Conservation (phyloP, 2,797 vertebrate species). For the Crax fasciolata region DNA sequence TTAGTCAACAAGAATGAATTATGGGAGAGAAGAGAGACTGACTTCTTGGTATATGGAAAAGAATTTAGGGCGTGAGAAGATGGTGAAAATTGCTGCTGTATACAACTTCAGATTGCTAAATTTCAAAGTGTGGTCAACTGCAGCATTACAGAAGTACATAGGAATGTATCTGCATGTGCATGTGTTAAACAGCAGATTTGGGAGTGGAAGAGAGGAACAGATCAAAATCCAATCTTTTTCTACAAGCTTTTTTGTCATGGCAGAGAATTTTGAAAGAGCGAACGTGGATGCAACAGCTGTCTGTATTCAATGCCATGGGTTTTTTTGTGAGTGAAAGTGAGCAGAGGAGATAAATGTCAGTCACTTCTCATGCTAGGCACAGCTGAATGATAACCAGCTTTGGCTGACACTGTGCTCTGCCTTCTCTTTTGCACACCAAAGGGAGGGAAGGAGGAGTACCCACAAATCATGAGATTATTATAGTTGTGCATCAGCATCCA, state of each 20-base stretch:
- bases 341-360: background rate
- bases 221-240: background rate
- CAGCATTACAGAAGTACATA: background rate
- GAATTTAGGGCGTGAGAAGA: background rate
- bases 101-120: background rate
- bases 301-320: background rate
- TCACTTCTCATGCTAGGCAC: background rate
- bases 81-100: background rate
- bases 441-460: background rate
- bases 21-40: background rate
- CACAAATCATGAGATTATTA: background rate
- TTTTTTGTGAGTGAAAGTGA: background rate
- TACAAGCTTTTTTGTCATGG: background rate
- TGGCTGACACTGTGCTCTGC: background rate
- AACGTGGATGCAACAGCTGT: background rate
- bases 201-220: accelerated
- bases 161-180: background rate
- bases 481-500: background rate
- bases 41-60: background rate
- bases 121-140: background rate
- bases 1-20: background rate
- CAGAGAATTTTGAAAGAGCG: background rate
- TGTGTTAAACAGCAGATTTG: background rate
- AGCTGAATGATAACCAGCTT: background rate
- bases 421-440: background rate